Conservation (phyloP, 2,113 vertebrate species). For the Tragulus kanchil region DNA sequence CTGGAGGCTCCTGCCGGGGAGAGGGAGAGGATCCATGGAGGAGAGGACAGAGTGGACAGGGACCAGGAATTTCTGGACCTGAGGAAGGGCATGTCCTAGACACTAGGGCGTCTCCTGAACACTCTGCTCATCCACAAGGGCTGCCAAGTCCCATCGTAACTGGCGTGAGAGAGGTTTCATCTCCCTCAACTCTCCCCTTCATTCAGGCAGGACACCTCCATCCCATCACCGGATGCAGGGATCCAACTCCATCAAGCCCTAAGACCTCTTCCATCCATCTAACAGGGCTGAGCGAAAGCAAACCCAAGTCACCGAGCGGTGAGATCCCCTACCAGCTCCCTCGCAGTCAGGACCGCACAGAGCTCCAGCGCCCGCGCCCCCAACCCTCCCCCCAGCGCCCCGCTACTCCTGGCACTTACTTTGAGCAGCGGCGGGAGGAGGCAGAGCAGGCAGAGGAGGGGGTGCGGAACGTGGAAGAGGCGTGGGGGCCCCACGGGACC, state of each 20-base stretch:
- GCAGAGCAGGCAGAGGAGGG: slow-evolving; percentile 50
- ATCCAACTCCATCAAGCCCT: not conserved
- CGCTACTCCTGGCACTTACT: slow-evolving; percentile 58
- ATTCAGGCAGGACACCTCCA: not conserved
- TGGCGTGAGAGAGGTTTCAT: not conserved
- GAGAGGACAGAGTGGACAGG: not conserved
- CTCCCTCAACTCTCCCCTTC: not conserved
- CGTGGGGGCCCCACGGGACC: not conserved
- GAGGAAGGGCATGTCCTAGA: not conserved
- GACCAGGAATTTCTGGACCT: not conserved
- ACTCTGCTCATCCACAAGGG: not conserved
- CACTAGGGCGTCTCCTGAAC: not conserved
- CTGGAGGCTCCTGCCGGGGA: not conserved
- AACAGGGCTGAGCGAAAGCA: not conserved
- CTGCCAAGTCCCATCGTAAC: not conserved
- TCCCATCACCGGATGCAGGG: not conserved
- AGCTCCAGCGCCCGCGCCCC: fast-evolving
- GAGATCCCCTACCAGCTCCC: not conserved
- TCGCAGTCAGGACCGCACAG: not conserved
- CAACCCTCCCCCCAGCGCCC: not conserved
- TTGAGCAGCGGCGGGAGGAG: slow-evolving; percentile 46
- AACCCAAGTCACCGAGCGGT: not conserved
- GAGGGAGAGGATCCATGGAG: fast-evolving
- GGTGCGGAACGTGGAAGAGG: not conserved
- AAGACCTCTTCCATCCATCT: not conserved